Base-by-base conservation (phyloP, 2,797 vertebrate genomes). In the Sebastiscus albofasciatus region DNA sequence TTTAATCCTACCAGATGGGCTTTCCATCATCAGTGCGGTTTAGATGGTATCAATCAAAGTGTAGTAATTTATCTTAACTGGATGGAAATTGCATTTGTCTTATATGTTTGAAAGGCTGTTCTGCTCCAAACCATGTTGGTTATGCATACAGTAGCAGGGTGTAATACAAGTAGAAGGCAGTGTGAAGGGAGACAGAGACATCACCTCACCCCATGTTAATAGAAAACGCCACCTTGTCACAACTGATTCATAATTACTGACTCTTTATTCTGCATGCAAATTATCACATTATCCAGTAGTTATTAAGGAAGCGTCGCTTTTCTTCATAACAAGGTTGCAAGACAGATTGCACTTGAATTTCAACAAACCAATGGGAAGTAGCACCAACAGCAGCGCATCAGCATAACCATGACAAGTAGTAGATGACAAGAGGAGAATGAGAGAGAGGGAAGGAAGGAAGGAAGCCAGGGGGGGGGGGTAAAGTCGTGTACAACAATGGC, bases 401-500 rank as follows among this genome's bases (percentile, higher is more conserved):
- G 54, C 11, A 27, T 16, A 64, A 65, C 69, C 39, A n/a, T 75
- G 83, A 77, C 68, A 77, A 83, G 74, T 42, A 49, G 61, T 46
- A 60, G 64, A 74, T 78, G 75, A 75, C 69, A 72, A 55, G 61
- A 49, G 33, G 54, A 67, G 54, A 79, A 79, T 64, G 64, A 80
- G 8, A 34, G 56, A 54, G 36, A n/a, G 22, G 62, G 58, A 77
- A 67, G 58, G 46, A 64, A 49, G 49, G 36, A 73, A 42, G 55
- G 18, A 54, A 58, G 68, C 7, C 1, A 1, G 18, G 2, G 27
- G 12, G 12, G 9, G 36, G 34, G 64, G 46, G 34, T 69, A 34
- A 67, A 54, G 36, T 56, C 59, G 29, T 16, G 56, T 76, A 54
- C 68, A 86, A 91, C 90, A 92, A 92, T 88, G 61, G 52, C 58